These are phyloP conservation scores for Drosophila testacea DNA, from an alignment of 2,888 invertebrate genomes.

Conservation along the genomic window DNA sequence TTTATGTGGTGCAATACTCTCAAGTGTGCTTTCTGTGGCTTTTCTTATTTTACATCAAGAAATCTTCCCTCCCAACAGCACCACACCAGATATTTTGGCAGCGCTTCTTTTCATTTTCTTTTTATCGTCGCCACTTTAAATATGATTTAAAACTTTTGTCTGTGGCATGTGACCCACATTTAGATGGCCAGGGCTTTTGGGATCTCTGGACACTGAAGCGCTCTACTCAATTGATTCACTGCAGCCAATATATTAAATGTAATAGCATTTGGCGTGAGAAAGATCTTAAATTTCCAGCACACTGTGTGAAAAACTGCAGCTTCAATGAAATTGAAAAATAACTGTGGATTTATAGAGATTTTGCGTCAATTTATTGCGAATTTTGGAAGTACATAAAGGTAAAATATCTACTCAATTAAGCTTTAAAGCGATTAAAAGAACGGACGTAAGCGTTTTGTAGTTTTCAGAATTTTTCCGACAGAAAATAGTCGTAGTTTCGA, in stretches of 20 bases:
- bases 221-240: slow-evolving; percentile 51
- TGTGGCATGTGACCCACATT: slow-evolving; percentile 67
- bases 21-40: slow-evolving; percentile 62
- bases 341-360: slow-evolving; percentile 21
- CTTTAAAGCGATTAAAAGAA: not conserved
- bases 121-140: slow-evolving; percentile 51
- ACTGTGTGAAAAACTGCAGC: slow-evolving; percentile 21
- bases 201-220: slow-evolving; percentile 30
- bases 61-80: not conserved
- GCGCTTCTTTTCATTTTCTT: slow-evolving; percentile 9
- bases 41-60: slow-evolving; percentile 27
- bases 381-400: not conserved
- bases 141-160: slow-evolving; percentile 75
- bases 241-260: slow-evolving; percentile 61
- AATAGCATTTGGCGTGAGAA: slow-evolving; percentile 59
- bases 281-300: slow-evolving; percentile 44
- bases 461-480: not conserved
- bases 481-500: too few relatives aligned
- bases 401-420: slow-evolving; percentile 2
- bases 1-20: slow-evolving; percentile 62
- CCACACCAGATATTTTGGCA: slow-evolving; percentile 23
- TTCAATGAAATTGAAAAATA: slow-evolving; percentile 41
- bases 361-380: slow-evolving; percentile 19
- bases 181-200: slow-evolving; percentile 42
- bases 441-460: not conserved